These are phyloP conservation scores for Numenius phaeopus DNA, from an alignment of 2,797 vertebrate species.

Conservation along the genomic window DNA sequence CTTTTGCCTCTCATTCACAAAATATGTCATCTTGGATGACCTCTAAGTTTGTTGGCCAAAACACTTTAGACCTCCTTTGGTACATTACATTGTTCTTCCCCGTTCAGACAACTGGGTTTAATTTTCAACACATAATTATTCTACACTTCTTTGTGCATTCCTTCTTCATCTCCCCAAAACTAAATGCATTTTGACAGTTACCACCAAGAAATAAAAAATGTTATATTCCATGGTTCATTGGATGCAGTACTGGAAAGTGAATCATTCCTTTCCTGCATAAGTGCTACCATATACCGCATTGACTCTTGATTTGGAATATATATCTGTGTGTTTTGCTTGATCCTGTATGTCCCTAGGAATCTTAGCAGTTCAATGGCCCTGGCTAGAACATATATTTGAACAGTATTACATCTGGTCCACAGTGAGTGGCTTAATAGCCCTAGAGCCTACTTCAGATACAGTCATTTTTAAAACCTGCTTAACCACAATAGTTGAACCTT, in stretches of 20 bases:
- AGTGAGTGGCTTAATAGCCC: not conserved
- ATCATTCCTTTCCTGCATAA: not conserved
- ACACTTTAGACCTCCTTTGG: constrained; percentile 49
- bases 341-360: not conserved
- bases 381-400: not conserved
- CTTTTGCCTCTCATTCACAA: constrained; percentile 7
- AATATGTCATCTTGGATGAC: constrained; percentile 35
- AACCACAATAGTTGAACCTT: not conserved
- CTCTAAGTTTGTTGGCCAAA: constrained; percentile 30
- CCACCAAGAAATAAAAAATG: constrained; percentile 43
- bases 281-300: not conserved
- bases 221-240: not conserved
- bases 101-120: constrained; percentile 55
- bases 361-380: not conserved
- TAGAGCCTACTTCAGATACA: not conserved
- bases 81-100: constrained; percentile 43
- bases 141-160: constrained; percentile 32
- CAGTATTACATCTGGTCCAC: not conserved
- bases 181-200: constrained; percentile 54
- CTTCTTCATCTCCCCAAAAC: constrained; percentile 12
- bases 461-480: not conserved
- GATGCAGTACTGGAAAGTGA: not conserved
- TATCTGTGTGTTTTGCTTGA: not conserved
- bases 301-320: not conserved
- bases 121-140: constrained; percentile 65